Evolutionary conservation across 2,797 vertebrate species (phyloP).

Genomic region (Champsocephalus esox): DNA sequence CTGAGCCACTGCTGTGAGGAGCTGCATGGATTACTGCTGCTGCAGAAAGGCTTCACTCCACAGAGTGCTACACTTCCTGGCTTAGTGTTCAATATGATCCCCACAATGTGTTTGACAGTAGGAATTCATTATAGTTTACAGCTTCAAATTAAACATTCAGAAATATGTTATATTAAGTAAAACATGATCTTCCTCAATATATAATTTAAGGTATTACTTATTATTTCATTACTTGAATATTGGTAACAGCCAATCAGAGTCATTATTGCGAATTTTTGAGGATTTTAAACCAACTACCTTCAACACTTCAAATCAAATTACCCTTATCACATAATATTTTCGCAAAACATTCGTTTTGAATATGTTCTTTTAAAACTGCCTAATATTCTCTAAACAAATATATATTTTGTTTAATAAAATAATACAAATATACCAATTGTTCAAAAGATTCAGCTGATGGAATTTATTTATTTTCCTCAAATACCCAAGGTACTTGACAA

Average conservation of each 20-base stretch:
- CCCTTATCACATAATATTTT: not conserved
- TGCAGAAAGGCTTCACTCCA: constrained; percentile 12
- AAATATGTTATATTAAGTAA: not conserved
- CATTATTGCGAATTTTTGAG: not conserved
- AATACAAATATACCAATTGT: too few relatives aligned
- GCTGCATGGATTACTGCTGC: constrained; percentile 53
- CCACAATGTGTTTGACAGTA: not conserved
- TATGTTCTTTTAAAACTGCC: not conserved
- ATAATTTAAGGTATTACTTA: not conserved
- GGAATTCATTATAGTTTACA: not conserved
- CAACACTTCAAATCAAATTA: not conserved
- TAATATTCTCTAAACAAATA: not conserved
- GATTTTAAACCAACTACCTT: not conserved
- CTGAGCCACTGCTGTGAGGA: constrained; percentile 34
- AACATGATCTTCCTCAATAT: not conserved
- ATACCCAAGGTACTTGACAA: not conserved
- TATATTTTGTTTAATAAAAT: not conserved
- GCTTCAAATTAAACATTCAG: not conserved
- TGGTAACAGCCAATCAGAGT: not conserved
- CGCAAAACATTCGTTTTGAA: not conserved
- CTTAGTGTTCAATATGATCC: not conserved
- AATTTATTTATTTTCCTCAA: not conserved
- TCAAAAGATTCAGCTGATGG: not conserved
- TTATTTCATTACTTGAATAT: not conserved
- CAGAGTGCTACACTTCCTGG: not conserved